Conservation (phyloP, 2,113 vertebrate species). For the Loxodonta africana region DNA sequence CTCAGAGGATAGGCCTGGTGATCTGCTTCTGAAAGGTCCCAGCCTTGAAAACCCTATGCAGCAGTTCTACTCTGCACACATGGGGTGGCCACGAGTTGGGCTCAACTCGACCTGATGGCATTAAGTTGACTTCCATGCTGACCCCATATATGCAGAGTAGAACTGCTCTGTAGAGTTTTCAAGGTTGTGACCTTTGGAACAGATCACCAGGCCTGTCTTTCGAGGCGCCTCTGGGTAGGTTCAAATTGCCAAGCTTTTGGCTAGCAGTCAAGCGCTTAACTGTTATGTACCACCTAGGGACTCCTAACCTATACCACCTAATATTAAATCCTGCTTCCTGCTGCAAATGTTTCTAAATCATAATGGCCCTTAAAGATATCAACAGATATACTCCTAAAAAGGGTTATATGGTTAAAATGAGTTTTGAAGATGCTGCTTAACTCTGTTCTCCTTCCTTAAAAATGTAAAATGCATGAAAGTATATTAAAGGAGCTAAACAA, state of each 20-base stretch:
- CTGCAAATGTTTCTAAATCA: constrained; percentile 1
- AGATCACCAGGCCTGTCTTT: too few species aligned
- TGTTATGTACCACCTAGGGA: background rate
- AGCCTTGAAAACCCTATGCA: too few species aligned
- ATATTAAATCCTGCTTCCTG: background rate
- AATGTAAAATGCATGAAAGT: background rate
- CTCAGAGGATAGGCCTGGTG: background rate
- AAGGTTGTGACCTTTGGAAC: too few species aligned
- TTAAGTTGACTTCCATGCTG: too few species aligned
- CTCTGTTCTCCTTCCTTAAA: background rate
- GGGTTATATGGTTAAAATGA: background rate
- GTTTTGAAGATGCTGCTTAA: background rate
- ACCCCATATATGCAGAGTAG: too few species aligned
- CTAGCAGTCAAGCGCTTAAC: too few species aligned
- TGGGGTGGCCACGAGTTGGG: too few species aligned
- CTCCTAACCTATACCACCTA: background rate
- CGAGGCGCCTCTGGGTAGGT: too few species aligned
- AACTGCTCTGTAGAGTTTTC: too few species aligned
- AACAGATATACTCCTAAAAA: background rate
- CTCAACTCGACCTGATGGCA: too few species aligned
- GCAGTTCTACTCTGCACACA: too few species aligned
- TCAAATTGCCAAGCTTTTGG: too few species aligned
- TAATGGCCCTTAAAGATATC: background rate
- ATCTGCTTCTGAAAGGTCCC: background rate
- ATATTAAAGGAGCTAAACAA: background rate